phyloP scores from a whole-genome alignment of 2,797 vertebrate genomes.

The Rhinichthys osculus region DNA sequence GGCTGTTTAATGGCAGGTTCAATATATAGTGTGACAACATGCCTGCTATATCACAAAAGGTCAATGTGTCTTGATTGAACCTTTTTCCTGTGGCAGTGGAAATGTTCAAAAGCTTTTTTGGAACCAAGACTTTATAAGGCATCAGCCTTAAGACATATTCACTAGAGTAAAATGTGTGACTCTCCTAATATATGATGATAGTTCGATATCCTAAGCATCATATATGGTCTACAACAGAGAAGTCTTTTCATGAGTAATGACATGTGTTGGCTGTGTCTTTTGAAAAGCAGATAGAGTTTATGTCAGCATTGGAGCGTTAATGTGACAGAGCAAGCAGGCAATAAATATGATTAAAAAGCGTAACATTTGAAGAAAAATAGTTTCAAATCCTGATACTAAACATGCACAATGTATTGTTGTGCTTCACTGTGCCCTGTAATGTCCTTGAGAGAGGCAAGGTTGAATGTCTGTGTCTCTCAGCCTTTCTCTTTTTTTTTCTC shows the following conservation, averaged over 20 bases:
- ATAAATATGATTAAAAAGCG: neutral
- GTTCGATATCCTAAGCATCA: neutral
- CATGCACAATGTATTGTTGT: constrained; percentile 30
- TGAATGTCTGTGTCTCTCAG: constrained; percentile 34
- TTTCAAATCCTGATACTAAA: constrained; percentile 20
- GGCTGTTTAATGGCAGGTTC: neutral
- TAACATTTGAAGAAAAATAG: neutral
- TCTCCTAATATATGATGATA: neutral
- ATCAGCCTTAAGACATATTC: neutral
- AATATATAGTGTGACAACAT: neutral
- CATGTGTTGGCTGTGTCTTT: neutral
- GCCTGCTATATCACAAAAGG: neutral
- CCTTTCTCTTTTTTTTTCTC: neutral
- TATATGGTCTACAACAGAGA: neutral
- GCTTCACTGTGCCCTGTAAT: constrained; percentile 20
- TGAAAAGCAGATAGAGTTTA: constrained; percentile 3
- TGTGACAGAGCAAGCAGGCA: neutral
- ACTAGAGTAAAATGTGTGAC: neutral
- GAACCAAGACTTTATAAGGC: neutral
- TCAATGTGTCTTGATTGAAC: neutral
- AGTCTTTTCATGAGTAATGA: neutral
- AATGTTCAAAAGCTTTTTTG: neutral
- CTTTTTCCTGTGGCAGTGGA: neutral
- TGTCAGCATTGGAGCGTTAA: neutral
- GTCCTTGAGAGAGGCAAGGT: constrained; percentile 49